Percentiles rank a stretch among this genome's conserved stretches.
Conservation (phyloP, 2,113 vertebrate genomes). For the Lanius collurio region DNA sequence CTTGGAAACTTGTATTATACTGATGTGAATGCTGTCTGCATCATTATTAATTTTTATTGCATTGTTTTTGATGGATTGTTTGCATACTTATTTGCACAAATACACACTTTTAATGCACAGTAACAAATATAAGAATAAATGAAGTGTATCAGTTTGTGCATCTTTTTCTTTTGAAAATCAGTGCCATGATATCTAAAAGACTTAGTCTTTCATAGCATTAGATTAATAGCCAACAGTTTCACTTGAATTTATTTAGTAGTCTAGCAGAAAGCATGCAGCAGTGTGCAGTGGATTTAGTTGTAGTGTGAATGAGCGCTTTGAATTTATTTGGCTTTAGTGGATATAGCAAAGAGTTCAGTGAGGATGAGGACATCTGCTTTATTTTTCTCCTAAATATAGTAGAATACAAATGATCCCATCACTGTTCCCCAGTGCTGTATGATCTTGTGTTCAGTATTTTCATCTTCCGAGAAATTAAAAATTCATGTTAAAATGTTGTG, state of each 20-base stretch:
- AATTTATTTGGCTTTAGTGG: background rate
- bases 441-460: background rate
- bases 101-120: background rate
- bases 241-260: background rate
- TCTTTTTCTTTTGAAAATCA: background rate
- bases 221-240: background rate
- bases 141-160: background rate
- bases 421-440: background rate
- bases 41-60: background rate
- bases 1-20: background rate
- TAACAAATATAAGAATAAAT: background rate
- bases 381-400: background rate
- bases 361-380: background rate
- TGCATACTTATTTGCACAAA: background rate
- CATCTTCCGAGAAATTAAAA: background rate
- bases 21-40: background rate
- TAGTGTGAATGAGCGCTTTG: background rate
- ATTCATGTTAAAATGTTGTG: background rate
- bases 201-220: background rate
- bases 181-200: background rate
- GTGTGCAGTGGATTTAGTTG: conserved; percentile 13
- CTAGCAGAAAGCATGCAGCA: background rate
- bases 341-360: background rate
- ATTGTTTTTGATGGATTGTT: background rate
- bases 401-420: background rate